These are phyloP conservation scores for Dendrocincla fuliginosa DNA, from an alignment of 2,797 vertebrate genomes.

Conservation along the genomic window DNA sequence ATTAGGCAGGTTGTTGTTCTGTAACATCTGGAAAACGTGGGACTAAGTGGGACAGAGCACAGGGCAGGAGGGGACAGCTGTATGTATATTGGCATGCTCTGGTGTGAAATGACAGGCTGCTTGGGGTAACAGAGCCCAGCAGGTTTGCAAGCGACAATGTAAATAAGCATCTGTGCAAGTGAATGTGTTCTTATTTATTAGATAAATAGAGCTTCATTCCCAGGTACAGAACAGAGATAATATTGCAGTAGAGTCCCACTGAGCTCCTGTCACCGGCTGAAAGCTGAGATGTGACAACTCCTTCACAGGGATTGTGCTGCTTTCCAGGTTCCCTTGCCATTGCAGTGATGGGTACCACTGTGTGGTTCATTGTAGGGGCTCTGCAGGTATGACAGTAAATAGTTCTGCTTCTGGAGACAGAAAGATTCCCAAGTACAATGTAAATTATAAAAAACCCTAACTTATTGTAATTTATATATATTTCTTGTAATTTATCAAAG, in stretches of 20 bases:
- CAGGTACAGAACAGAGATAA: neutral
- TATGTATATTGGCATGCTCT: fast-evolving
- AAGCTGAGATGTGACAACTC: neutral
- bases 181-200: neutral
- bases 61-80: neutral
- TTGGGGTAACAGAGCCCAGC: neutral
- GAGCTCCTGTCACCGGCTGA: neutral
- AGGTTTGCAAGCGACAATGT: neutral
- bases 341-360: neutral
- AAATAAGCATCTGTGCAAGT: neutral
- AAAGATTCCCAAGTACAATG: neutral
- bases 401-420: neutral
- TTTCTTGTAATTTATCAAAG: neutral
- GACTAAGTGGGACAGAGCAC: neutral
- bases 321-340: neutral
- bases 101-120: neutral
- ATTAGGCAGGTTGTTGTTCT: neutral
- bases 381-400: neutral
- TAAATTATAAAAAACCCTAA: neutral
- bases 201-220: neutral
- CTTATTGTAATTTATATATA: neutral
- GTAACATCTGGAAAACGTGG: neutral
- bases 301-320: neutral
- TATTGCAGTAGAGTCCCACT: neutral
- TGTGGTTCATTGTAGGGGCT: neutral